Percentiles rank a stretch among this genome's conserved stretches.
Evolutionary conservation across 1,140 invertebrate genomes (phyloP).

Genomic region (Monochamus saltuarius): DNA sequence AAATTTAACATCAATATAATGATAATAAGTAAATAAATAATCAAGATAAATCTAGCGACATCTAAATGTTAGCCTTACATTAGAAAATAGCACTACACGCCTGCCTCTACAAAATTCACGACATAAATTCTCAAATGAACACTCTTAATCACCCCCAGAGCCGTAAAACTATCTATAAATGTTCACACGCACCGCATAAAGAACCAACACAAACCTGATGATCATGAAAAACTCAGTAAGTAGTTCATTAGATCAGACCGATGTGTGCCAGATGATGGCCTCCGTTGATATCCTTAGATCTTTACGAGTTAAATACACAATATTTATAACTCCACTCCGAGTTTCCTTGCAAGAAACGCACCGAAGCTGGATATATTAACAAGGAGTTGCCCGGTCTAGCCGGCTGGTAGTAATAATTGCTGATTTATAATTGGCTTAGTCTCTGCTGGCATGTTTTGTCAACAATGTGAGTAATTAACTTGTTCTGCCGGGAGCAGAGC

Average conservation of each 20-base stretch:
- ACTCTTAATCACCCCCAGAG: slow-evolving; percentile 9
- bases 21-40: too few species aligned
- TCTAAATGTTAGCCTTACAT: too few species aligned
- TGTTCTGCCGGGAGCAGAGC: background rate
- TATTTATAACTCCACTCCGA: too few species aligned
- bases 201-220: background rate
- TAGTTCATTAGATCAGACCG: slow-evolving; percentile 19
- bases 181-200: too few species aligned
- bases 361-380: too few species aligned
- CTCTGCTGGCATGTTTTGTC: slow-evolving; percentile 14
- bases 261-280: slow-evolving; percentile 18
- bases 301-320: background rate
- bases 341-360: too few species aligned
- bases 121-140: slow-evolving; percentile 1
- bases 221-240: slow-evolving; percentile 10
- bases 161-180: too few species aligned
- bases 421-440: slow-evolving; percentile 13
- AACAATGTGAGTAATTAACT: slow-evolving; percentile 18
- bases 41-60: too few species aligned
- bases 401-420: slow-evolving; percentile 1
- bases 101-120: too few species aligned
- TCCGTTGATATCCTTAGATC: slow-evolving; percentile 15
- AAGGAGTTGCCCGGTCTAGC: background rate
- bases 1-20: too few species aligned
- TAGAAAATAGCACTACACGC: too few species aligned